phyloP scores from a whole-genome alignment of 1,140 invertebrate species.

The Orchesella cincta region DNA sequence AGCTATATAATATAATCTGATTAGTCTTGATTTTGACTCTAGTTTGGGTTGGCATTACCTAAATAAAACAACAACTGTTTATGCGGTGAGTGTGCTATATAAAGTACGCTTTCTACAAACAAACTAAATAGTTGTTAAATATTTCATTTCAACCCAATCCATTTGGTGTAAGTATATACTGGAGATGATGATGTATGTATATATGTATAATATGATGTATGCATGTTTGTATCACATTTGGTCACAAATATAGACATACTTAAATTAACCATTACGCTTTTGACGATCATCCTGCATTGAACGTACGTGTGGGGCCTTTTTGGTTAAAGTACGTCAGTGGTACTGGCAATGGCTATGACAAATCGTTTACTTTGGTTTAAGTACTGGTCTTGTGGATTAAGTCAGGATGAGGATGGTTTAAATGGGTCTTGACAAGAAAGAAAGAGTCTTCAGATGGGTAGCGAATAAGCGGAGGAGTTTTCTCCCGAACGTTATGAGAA shows the following conservation, averaged over 20 bases:
- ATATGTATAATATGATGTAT: too few species aligned
- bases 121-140: too few species aligned
- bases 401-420: constrained; percentile 21
- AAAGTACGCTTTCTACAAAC: too few species aligned
- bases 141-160: not conserved
- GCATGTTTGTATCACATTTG: constrained; percentile 13
- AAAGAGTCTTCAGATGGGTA: constrained; percentile 45
- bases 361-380: not conserved
- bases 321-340: not conserved
- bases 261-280: not conserved
- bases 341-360: not conserved
- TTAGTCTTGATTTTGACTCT: too few species aligned
- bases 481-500: constrained; percentile 36
- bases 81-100: too few species aligned
- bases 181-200: too few species aligned
- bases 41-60: too few species aligned
- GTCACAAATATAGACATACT: not conserved
- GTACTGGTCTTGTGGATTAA: not conserved
- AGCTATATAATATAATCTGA: too few species aligned
- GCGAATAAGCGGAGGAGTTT: constrained; percentile 29
- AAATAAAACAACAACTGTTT: too few species aligned
- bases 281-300: not conserved
- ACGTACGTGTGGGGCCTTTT: not conserved
- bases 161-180: not conserved
- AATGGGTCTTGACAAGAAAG: constrained; percentile 5